These are phyloP conservation scores for Chelonus formosanus DNA, from an alignment of 2,888 invertebrate genomes.

Conservation along the genomic window DNA sequence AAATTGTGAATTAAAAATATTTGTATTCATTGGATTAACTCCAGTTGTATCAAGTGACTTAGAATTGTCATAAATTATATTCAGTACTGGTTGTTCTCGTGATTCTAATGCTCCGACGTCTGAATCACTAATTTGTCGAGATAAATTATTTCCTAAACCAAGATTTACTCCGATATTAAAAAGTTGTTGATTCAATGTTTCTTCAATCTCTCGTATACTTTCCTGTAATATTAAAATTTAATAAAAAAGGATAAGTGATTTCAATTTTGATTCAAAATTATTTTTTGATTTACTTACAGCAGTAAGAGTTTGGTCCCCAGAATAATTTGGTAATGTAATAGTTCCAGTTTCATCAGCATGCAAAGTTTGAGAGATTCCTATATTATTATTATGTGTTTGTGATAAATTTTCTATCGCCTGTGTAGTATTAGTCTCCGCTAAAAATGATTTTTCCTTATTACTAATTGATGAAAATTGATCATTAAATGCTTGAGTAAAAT, in stretches of 20 bases:
- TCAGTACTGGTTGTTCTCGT: slow-evolving; percentile 50
- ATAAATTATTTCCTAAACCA: slow-evolving; percentile 44
- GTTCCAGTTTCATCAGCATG: slow-evolving; percentile 62
- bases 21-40: slow-evolving; percentile 40
- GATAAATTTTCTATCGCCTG: slow-evolving; percentile 44
- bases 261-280: neutral
- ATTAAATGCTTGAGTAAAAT: slow-evolving; percentile 51
- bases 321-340: slow-evolving; percentile 59
- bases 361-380: slow-evolving; percentile 56
- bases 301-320: slow-evolving; percentile 59
- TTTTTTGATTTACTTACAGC: slow-evolving; percentile 48
- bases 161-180: slow-evolving; percentile 56
- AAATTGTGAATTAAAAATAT: slow-evolving; percentile 52
- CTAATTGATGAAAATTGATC: slow-evolving; percentile 48
- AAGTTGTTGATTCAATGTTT: slow-evolving; percentile 63
- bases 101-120: slow-evolving; percentile 36
- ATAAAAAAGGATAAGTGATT: neutral
- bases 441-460: slow-evolving; percentile 48
- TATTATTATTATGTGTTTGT: slow-evolving; percentile 46
- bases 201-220: slow-evolving; percentile 63
- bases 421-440: slow-evolving; percentile 32
- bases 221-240: slow-evolving; percentile 50
- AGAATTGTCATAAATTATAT: slow-evolving; percentile 54
- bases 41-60: slow-evolving; percentile 47
- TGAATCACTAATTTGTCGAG: slow-evolving; percentile 42